Percentiles rank a stretch among this genome's conserved stretches.
Conservation (phyloP, 1,140 invertebrate species). For the Euglossa dilemma region DNA sequence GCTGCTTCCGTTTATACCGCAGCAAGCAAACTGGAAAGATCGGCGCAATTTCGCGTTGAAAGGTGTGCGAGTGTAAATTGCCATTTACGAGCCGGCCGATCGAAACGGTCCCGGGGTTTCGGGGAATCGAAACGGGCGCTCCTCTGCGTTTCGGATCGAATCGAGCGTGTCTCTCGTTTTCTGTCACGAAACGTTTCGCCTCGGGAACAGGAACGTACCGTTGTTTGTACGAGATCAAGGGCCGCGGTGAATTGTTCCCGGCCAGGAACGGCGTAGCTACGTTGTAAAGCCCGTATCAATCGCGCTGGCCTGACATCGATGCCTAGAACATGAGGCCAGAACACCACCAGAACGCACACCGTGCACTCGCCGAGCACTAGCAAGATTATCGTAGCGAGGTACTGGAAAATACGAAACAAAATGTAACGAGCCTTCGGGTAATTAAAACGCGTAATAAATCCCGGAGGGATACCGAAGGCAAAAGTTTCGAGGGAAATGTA, state of each 20-base stretch:
- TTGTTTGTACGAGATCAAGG: conserved; percentile 88
- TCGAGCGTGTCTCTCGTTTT: not conserved
- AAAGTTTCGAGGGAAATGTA: not conserved
- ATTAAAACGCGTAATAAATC: not conserved
- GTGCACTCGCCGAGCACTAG: conserved; percentile 88
- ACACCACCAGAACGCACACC: conserved; percentile 87
- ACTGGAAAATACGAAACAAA: conserved; percentile 81
- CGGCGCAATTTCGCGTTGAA: conserved; percentile 9
- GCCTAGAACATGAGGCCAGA: conserved; percentile 90
- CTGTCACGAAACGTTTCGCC: not conserved
- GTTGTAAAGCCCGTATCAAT: conserved; percentile 87
- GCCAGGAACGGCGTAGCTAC: conserved; percentile 89
- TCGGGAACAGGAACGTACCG: conserved; percentile 76
- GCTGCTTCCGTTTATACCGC: conserved; percentile 89
- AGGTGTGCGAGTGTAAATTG: conserved; percentile 9
- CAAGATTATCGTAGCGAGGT: conserved; percentile 87
- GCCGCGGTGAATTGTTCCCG: conserved; percentile 90
- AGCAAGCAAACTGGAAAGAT: conserved; percentile 88
- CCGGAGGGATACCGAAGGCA: not conserved
- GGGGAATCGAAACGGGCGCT: not conserved
- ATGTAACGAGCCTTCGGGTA: not conserved
- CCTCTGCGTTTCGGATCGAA: not conserved
- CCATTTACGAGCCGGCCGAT: not conserved
- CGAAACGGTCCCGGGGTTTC: not conserved
- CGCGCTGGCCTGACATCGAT: conserved; percentile 86